Base-by-base conservation (phyloP, 1,140 invertebrate species). In the Aricia agestis region DNA sequence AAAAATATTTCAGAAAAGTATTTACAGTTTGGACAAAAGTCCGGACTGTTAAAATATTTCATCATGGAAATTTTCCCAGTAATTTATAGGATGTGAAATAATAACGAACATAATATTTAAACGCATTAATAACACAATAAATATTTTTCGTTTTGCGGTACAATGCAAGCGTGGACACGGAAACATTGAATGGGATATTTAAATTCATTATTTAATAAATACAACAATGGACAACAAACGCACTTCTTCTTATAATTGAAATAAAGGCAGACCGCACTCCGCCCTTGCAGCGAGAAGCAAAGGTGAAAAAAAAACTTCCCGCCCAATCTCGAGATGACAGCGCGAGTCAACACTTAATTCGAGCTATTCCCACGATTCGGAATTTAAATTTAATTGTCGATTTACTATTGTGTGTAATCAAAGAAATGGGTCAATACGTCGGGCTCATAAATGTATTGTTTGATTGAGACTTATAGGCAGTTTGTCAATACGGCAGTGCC, bases 371-470 rank as follows among this genome's bases (percentile, higher is more conserved):
- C 87, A 88, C 85, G 85, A 81, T 79, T 69, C 72, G 72, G 81
- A 83, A 85, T 86, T 86, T 80, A 84, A 87, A 90, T 87, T 83
- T 82, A 87, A 89, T 87, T 86, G 84, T 87, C 79, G 84, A 82
- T 69, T 69, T 61, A 78, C 78, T 78, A 86, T 86, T 87, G 82
- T 89, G 72, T 73, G 69, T 80, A 86, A 83, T 86, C 82, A 86
- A 87, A 88, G 84, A 90, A 90, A 90, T 83, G 78, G 86, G 87
- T 90, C 87, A 90, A 90, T 88, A 89, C 77, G 71, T 74, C 74
- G 78, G 82, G 79, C 79, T 82, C 78, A 81, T 83, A 81, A 83
- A 82, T 76, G 71, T 72, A 82, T 90, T 88, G 86, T 90, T 87
- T 83, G 83, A 84, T 84, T 80, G 83, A 79, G 83, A 85, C 77